phyloP scores from a whole-genome alignment of 2,888 invertebrate genomes.

The Lissonota sp. region DNA sequence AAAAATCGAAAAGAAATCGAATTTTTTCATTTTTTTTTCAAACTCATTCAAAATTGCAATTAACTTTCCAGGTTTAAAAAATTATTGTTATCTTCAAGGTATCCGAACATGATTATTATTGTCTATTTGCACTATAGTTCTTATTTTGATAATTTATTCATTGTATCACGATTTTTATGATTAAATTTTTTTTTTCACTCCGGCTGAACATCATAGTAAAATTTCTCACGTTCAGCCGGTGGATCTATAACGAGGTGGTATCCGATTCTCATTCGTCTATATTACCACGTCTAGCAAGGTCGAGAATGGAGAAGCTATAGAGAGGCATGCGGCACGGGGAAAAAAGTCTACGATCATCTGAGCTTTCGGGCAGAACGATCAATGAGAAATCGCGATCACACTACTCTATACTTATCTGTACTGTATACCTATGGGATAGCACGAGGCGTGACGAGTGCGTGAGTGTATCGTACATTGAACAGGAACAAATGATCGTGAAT shows the following conservation, averaged over 20 bases:
- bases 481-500: too few species aligned
- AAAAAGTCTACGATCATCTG: not conserved
- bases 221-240: not conserved
- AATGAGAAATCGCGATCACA: constrained; percentile 34
- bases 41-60: too few species aligned
- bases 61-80: too few species aligned
- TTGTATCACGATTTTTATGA: not conserved
- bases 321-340: not conserved
- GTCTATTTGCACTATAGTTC: not conserved
- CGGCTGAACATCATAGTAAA: too few species aligned
- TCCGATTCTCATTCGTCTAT: not conserved
- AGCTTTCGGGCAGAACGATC: constrained; percentile 39
- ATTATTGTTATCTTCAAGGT: too few species aligned
- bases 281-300: constrained; percentile 23
- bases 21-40: not conserved
- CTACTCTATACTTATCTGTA: not conserved
- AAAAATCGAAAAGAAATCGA: not conserved
- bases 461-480: not conserved
- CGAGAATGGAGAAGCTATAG: not conserved
- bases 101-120: too few species aligned
- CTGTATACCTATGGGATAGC: constrained; percentile 9
- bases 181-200: too few species aligned
- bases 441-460: constrained; percentile 26
- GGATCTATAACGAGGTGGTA: not conserved
- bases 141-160: not conserved